These are phyloP conservation scores for Hermaeophaga mercurialis DNA, from an alignment of 2,888 invertebrate species.

Conservation along the genomic window DNA sequence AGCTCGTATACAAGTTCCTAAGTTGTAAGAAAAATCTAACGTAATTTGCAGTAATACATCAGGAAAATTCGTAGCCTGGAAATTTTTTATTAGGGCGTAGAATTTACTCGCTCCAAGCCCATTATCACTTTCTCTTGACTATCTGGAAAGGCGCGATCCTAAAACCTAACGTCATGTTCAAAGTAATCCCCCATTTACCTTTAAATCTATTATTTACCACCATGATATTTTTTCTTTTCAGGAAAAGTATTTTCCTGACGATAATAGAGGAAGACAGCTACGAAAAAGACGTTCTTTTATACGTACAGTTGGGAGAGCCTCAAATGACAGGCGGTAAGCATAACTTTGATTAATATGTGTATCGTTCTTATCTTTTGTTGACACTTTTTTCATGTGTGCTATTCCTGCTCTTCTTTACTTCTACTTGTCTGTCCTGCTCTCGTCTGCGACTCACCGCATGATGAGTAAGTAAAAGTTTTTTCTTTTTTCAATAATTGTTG, in stretches of 20 bases:
- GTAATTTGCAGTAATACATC: too few species aligned
- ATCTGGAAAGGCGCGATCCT: too few species aligned
- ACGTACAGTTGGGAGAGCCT: conserved; percentile 90
- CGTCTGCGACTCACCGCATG: conserved; percentile 55
- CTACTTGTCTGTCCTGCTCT: conserved; percentile 43
- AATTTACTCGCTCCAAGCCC: too few species aligned
- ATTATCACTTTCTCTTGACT: too few species aligned
- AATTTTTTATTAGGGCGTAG: too few species aligned
- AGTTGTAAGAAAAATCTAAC: too few species aligned
- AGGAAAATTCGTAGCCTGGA: too few species aligned
- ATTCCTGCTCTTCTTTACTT: conserved; percentile 46
- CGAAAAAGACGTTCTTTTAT: conserved; percentile 94
- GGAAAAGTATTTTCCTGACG: conserved; percentile 82
- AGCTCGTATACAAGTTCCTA: too few species aligned
- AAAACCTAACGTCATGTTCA: too few species aligned
- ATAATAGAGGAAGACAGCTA: conserved; percentile 98
- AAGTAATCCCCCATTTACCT: too few species aligned
- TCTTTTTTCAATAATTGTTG: too few species aligned
- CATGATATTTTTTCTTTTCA: conserved; percentile 59
- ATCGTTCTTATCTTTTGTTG: conserved; percentile 38
- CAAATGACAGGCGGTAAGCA: conserved; percentile 82
- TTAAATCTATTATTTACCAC: too few species aligned
- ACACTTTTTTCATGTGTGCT: conserved; percentile 42
- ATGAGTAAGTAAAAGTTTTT: conserved; percentile 53
- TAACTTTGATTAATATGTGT: conserved; percentile 33